Evolutionary conservation across 2,888 invertebrate genomes (phyloP), one percentile per base, ranked within the genome.

Genomic region (Monoplex corrugatus): DNA sequence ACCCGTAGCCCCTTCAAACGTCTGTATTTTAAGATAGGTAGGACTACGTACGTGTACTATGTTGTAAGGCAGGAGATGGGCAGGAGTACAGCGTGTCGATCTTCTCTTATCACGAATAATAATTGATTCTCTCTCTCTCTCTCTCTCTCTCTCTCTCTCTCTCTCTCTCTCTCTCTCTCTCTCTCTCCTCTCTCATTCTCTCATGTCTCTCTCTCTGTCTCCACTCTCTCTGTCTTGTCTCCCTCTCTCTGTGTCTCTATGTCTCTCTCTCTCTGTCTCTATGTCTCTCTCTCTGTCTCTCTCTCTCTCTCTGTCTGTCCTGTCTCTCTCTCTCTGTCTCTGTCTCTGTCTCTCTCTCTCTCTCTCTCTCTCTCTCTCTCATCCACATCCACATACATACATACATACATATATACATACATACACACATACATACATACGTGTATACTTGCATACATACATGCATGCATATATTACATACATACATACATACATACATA

Each of bases 71-170:
- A n/a, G n/a, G n/a, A n/a, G n/a, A n/a, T n/a, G n/a, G n/a, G n/a
- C n/a, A n/a, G n/a, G n/a, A n/a, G n/a, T n/a, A n/a, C n/a, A n/a
- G n/a, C n/a, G n/a, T n/a, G n/a, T n/a, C n/a, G n/a, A n/a, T n/a
- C n/a, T n/a, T n/a, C n/a, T n/a, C n/a, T n/a, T n/a, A n/a, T n/a
- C n/a, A n/a, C n/a, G n/a, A n/a, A n/a, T n/a, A n/a, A n/a, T n/a
- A n/a, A n/a, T n/a, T n/a, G n/a, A n/a, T n/a, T 28, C 28, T 28
- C 16, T 68, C 78, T 40, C 35, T 40, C 78, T 38, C 78, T 40
- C 32, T 43, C 43, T 44, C 16, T 32, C 80, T 44, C 80, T 82
- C 43, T 82, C 80, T 82, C 44, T 82, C 80, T 82, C 43, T 82
- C 43, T 82, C 80, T 43, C 78, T 35, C 78, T 78, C 38, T 78